Evolutionary conservation across 2,113 vertebrate genomes (phyloP), one percentile per base, ranked within the genome.

Genomic region (Sinocyclocheilus grahami): DNA sequence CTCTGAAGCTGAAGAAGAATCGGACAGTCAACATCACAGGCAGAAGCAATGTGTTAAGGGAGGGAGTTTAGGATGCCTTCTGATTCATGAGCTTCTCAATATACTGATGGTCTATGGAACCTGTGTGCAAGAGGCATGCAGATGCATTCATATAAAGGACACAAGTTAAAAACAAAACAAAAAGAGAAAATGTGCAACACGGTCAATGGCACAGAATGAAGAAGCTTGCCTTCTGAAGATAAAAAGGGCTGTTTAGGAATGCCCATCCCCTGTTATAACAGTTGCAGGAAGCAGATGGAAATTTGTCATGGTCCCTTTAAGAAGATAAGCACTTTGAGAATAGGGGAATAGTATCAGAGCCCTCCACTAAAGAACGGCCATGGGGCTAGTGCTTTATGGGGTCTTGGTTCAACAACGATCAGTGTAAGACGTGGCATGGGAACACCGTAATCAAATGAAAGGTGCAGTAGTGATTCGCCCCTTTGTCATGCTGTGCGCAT

Each of bases 221-320:
- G 71, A 63, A 77, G 72, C 62, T 53, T 30, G 48, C 72, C 30
- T 37, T 51, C 58, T 33, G 33, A 82, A 55, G 46, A 60, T 42
- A 71, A 62, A 9, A 42, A 71, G 53, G 84, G 78, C 63, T 9
- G 5, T 78, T 65, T 16, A 74, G 51, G 72, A 85, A 77, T 58
- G n/a, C 67, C 51, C 46, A 71, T 48, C 37, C 82, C 69, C 48
- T 20, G 62, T 81, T 80, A 72, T 51, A 46, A 89, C 82, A n/a
- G 77, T 37, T 83, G 42, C 51, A 24, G 46, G 69, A 51, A 76
- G 69, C 27, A 79, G 58, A 51, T n/a, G 51, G 22, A 67, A 13
- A 58, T 75, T n/a, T 46, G 14, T 79, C 13, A 48, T 88, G 89
- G 89, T 90, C 89, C 89, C 87, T 83, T 88, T 75, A 51, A 78